Conservation (phyloP, 2,113 vertebrate genomes). For the Sinocyclocheilus anshuiensis region DNA sequence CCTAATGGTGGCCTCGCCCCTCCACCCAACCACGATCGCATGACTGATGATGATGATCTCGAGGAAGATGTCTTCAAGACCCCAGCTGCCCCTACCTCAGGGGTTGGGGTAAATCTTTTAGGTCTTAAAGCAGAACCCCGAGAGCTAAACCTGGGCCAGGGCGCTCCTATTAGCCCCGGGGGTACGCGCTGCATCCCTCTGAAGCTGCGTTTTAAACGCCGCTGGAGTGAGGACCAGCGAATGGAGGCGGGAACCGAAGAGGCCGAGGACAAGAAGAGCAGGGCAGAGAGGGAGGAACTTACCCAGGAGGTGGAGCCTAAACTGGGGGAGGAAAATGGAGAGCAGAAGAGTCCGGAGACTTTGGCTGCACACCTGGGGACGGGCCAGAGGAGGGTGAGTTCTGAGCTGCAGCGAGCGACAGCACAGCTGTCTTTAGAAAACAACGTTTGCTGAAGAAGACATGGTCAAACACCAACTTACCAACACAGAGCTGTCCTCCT, state of each 20-base stretch:
- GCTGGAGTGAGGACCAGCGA: constrained; percentile 91
- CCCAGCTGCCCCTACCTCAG: constrained; percentile 72
- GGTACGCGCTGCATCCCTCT: constrained; percentile 84
- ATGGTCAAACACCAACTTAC: constrained; percentile 8
- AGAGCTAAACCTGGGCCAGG: constrained; percentile 52
- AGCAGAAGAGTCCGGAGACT: constrained; percentile 52
- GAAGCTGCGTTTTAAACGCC: constrained; percentile 89
- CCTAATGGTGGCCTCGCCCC: constrained; percentile 37
- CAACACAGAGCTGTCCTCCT: background rate
- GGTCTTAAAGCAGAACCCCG: constrained; percentile 72
- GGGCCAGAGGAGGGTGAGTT: constrained; percentile 78
- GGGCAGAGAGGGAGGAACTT: constrained; percentile 47
- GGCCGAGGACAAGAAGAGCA: constrained; percentile 79
- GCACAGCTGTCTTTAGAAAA: constrained; percentile 90
- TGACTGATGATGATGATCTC: constrained; percentile 69
- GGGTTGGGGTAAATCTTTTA: constrained; percentile 46
- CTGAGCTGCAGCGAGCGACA: constrained; percentile 87
- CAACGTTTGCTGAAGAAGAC: constrained; percentile 75
- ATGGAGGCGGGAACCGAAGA: constrained; percentile 82
- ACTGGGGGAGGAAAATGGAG: constrained; percentile 50
- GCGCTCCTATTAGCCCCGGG: constrained; percentile 66
- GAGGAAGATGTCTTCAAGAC: constrained; percentile 91
- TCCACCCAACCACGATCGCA: constrained; percentile 36
- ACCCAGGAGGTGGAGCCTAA: constrained; percentile 48
- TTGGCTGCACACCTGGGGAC: constrained; percentile 66